Percentiles rank a stretch among this genome's conserved stretches.
Conservation (phyloP, 2,797 vertebrate species). For the Ispidina lecontei region DNA sequence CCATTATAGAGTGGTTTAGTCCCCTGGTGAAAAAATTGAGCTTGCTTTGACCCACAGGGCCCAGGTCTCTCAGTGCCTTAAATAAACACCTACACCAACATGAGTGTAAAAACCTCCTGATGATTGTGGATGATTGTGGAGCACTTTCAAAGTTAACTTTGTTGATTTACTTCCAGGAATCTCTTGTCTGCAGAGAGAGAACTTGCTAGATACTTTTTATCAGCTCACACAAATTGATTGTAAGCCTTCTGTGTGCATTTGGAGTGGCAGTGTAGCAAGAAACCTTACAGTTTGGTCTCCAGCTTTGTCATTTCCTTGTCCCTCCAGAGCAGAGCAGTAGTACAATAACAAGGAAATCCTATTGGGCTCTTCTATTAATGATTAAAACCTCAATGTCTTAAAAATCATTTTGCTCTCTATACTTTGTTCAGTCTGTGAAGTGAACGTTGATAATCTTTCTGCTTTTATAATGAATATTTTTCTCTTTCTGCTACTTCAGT, state of each 20-base stretch:
- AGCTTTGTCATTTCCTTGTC: not conserved
- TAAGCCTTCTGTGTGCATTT: not conserved
- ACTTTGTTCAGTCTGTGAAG: not conserved
- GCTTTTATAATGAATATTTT: not conserved
- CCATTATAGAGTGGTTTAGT: fast-evolving
- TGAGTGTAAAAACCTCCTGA: not conserved
- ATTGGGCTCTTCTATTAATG: not conserved
- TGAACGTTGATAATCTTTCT: not conserved
- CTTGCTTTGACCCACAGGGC: not conserved
- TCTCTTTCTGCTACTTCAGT: not conserved
- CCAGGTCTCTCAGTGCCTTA: not conserved
- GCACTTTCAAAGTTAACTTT: not conserved
- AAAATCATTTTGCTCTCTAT: not conserved
- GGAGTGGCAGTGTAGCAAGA: not conserved
- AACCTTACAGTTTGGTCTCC: not conserved
- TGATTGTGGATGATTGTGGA: not conserved
- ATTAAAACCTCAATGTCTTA: not conserved
- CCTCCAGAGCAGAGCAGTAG: not conserved
- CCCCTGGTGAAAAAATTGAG: not conserved
- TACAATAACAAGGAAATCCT: not conserved
- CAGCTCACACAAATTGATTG: not conserved
- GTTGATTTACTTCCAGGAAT: not conserved
- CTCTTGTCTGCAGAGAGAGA: not conserved
- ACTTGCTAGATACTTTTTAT: not conserved
- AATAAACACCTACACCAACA: not conserved